Base-by-base conservation (phyloP, 1,140 invertebrate genomes). In the Cherax quadricarinatus region DNA sequence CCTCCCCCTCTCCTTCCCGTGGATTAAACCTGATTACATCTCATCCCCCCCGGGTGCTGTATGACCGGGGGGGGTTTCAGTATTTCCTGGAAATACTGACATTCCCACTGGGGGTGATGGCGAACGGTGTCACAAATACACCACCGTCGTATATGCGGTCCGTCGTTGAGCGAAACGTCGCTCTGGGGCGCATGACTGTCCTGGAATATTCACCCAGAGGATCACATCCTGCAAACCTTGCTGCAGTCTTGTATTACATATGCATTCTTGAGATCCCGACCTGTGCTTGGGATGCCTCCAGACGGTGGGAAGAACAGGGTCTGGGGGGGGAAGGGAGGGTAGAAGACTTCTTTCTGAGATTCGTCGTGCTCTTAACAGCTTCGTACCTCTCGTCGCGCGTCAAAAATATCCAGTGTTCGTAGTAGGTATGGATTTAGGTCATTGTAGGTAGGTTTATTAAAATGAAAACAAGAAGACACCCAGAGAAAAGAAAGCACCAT, bases 401-500 rank as follows among this genome's bases (percentile, higher is more conserved):
- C n/a, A n/a, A 75, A 30, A 75, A 30, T 30, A 9, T 30, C 70
- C 24, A 66, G 62, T 66, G 18, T 66, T 75, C 70, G 9, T 75
- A 30, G 30, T 21, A 75, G 70, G 24, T 75, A 75, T 30, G 6
- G n/a, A 30, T 30, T 75, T 49, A 81, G 73, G 49, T 79, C 41
- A 83, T n/a, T 75, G 66, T 62, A 90, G 66, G 81, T 66, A 78
- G n/a, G 48, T 30, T 78, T 83, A 90, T 57, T 90, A 75, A 89
- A 90, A 84, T 84, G 62, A 90, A 90, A 91, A 91, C 78, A 91
- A 91, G 90, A 91, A 91, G 85, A 91, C 90, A 91, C 90, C 90
- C 90, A 91, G 90, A 91, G 90, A 91, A 91, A 91, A 87, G 84
- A 91, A 91, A 91, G 90, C 90, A 91, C 90, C 90, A 91, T 91